A percentile compares a stretch with the other conserved stretches of the same genome.
Conservation (phyloP, 2,888 invertebrate genomes). For the Geotrupes spiniger region DNA sequence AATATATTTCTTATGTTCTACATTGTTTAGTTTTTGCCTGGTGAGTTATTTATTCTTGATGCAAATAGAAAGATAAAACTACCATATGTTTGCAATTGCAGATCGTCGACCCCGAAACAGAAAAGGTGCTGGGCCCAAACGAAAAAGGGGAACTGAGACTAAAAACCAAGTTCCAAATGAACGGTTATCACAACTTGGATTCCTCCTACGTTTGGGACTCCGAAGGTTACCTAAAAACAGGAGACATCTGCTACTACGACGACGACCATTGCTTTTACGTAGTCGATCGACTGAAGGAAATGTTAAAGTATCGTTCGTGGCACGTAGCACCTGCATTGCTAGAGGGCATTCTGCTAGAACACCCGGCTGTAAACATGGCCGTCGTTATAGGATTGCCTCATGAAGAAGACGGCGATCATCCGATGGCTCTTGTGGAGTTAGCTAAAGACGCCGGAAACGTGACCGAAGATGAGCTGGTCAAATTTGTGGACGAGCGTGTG, state of each 20-base stretch:
- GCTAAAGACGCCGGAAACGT: constrained; percentile 49
- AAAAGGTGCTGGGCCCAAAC: constrained; percentile 38
- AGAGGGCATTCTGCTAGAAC: constrained; percentile 38
- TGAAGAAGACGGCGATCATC: constrained; percentile 65
- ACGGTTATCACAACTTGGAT: constrained; percentile 33
- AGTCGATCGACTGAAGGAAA: constrained; percentile 53
- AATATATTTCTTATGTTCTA: too few relatives aligned
- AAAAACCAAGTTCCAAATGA: constrained; percentile 17
- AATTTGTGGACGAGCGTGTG: constrained; percentile 24
- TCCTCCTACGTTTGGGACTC: constrained; percentile 45
- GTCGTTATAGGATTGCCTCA: constrained; percentile 78
- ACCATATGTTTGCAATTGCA: constrained; percentile 34
- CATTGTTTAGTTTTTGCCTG: too few relatives aligned
- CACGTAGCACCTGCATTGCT: constrained; percentile 48
- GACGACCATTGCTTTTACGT: constrained; percentile 52
- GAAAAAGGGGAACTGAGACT: constrained; percentile 48
- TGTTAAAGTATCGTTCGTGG: constrained; percentile 53
- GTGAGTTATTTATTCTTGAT: too few relatives aligned
- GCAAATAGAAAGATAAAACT: background rate
- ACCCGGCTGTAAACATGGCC: constrained; percentile 58
- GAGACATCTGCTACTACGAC: constrained; percentile 54
- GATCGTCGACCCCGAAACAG: constrained; percentile 51
- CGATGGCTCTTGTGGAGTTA: constrained; percentile 63
- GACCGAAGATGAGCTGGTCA: constrained; percentile 51
- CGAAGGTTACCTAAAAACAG: constrained; percentile 54